Percentiles rank a stretch among this genome's conserved stretches.
Evolutionary conservation across 2,797 vertebrate species (phyloP).

Genomic region (Simalia tracyae): DNA sequence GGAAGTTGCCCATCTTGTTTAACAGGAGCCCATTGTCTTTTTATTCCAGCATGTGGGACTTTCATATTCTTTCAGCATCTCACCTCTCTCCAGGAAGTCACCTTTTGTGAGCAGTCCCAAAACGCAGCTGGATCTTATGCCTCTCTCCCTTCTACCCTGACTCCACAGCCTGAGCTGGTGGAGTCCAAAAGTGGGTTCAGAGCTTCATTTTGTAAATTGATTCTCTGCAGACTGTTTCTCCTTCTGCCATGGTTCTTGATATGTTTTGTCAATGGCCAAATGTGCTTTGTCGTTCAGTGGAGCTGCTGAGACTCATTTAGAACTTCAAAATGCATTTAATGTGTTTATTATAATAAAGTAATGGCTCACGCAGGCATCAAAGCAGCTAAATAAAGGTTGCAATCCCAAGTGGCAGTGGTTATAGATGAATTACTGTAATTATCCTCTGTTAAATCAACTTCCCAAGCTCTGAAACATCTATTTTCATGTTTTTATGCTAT

Average conservation of each 20-base stretch:
- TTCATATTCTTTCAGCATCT: background rate
- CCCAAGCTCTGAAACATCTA: background rate
- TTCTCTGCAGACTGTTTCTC: too few relatives aligned
- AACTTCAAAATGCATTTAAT: slow-evolving; percentile 22
- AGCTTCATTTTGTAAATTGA: background rate
- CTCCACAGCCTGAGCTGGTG: background rate
- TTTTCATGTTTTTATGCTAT: background rate
- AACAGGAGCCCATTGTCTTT: background rate
- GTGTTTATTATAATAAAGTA: slow-evolving; percentile 27
- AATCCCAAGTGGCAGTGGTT: background rate
- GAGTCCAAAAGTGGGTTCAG: background rate
- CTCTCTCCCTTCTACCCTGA: background rate
- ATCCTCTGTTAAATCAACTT: slow-evolving; percentile 8
- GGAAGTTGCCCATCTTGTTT: background rate
- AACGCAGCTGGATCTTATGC: background rate
- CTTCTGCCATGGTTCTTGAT: background rate
- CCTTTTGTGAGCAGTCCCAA: background rate
- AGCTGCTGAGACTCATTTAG: background rate
- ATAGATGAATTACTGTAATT: slow-evolving; percentile 27
- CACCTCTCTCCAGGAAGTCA: background rate
- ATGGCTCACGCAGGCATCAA: slow-evolving; percentile 19
- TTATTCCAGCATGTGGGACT: background rate
- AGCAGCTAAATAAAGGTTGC: slow-evolving; percentile 17
- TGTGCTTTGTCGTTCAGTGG: background rate
- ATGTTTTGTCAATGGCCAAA: background rate